These are phyloP conservation scores for Gavia stellata DNA, from an alignment of 2,113 vertebrate genomes.

Conservation along the genomic window DNA sequence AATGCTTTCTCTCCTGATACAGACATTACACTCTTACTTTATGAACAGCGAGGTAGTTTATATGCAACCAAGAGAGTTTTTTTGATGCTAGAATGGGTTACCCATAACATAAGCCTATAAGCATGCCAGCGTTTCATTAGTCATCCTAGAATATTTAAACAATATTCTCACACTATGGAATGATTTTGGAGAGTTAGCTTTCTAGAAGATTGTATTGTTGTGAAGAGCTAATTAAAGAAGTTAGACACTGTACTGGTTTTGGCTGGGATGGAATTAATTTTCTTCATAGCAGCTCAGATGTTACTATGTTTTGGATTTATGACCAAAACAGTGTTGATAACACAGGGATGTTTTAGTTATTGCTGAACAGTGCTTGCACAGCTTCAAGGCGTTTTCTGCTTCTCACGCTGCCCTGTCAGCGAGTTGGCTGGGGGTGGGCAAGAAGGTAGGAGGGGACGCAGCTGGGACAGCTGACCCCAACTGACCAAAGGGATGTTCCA, in stretches of 20 bases:
- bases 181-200: neutral
- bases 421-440: neutral
- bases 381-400: neutral
- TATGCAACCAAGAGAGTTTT: neutral
- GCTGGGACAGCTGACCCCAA: neutral
- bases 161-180: neutral
- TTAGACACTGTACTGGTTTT: neutral
- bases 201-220: neutral
- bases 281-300: neutral
- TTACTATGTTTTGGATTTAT: neutral
- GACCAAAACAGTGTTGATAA: neutral
- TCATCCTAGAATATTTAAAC: neutral
- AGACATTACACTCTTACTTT: neutral
- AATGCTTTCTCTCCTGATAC: neutral
- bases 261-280: neutral
- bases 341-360: neutral
- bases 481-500: neutral
- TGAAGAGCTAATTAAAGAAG: neutral
- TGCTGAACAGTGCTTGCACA: neutral
- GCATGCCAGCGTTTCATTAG: neutral
- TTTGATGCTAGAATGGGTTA: neutral
- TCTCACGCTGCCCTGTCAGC: neutral
- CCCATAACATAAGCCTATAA: neutral
- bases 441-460: neutral
- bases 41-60: neutral